Percentiles rank a stretch among this genome's conserved stretches.
Conservation (phyloP, 2,888 invertebrate genomes). For the Galerucella pusilla region DNA sequence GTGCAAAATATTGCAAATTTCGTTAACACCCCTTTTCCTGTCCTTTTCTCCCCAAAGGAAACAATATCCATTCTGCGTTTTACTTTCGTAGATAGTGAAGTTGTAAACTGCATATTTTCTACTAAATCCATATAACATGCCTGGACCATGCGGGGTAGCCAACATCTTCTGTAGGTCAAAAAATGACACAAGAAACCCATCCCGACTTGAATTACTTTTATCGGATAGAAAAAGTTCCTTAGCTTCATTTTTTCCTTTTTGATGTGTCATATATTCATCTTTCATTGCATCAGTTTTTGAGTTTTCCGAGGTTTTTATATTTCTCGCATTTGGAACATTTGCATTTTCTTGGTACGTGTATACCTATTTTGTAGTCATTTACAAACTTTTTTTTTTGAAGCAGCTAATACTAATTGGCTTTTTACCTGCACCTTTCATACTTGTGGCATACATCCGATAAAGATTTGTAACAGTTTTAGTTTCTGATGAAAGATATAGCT, state of each 20-base stretch:
- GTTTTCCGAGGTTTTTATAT: background rate
- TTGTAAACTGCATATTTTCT: slow-evolving; percentile 54
- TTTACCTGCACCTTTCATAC: background rate
- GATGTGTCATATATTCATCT: background rate
- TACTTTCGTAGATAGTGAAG: slow-evolving; percentile 52
- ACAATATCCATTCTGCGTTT: slow-evolving; percentile 48
- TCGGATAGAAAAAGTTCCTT: background rate
- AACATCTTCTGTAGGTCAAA: slow-evolving; percentile 49
- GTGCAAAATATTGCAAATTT: slow-evolving; percentile 45
- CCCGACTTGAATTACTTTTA: slow-evolving; percentile 1
- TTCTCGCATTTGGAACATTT: background rate
- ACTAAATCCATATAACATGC: slow-evolving; percentile 48
- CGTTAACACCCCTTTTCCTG: slow-evolving; percentile 45
- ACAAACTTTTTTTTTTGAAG: background rate
- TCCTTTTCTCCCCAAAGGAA: slow-evolving; percentile 50
- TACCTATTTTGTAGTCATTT: background rate
- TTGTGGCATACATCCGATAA: background rate
- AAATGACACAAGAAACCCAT: slow-evolving; percentile 33
- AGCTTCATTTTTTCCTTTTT: background rate
- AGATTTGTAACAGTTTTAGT: background rate
- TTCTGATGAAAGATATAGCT: background rate
- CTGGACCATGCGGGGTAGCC: slow-evolving; percentile 47
- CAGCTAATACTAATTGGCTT: background rate
- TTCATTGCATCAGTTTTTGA: background rate
- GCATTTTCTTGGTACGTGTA: background rate